Percentiles rank a stretch among this genome's conserved stretches.
Conservation (phyloP, 1,140 invertebrate genomes). For the Drosophila carrolli region DNA sequence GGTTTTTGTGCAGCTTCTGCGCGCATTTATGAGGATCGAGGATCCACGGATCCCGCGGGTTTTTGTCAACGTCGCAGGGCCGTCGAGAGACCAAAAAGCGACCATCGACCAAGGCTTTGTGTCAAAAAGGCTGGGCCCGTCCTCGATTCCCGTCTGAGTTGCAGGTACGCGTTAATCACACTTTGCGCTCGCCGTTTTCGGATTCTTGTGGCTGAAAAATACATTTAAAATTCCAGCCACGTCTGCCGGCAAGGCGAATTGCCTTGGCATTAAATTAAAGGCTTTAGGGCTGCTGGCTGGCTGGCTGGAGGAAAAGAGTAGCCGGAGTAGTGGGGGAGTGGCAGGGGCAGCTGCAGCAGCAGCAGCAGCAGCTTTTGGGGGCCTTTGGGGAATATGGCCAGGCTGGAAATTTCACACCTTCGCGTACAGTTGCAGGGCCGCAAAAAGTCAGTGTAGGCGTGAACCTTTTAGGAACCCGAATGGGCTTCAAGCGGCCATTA, state of each 20-base stretch:
- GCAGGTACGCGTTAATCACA: conserved; percentile 79
- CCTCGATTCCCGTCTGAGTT: conserved; percentile 43
- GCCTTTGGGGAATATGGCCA: conserved; percentile 66
- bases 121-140: conserved; percentile 67
- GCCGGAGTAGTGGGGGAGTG: conserved; percentile 10
- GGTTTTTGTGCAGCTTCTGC: conserved; percentile 79
- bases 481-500: conserved; percentile 29
- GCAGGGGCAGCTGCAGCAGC: not conserved
- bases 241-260: conserved; percentile 65
- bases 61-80: conserved; percentile 66
- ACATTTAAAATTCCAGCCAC: conserved; percentile 75
- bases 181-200: conserved; percentile 67
- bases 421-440: conserved; percentile 49
- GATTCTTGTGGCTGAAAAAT: conserved; percentile 46
- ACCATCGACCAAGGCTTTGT: conserved; percentile 40
- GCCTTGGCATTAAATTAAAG: conserved; percentile 72
- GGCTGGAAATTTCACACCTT: conserved; percentile 72
- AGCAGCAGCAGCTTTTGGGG: conserved; percentile 12
- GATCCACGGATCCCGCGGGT: conserved; percentile 41
- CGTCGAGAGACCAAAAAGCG: conserved; percentile 13
- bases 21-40: conserved; percentile 54
- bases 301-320: conserved; percentile 11
- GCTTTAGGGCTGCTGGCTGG: conserved; percentile 37
- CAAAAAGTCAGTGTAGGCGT: conserved; percentile 45
- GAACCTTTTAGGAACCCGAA: conserved; percentile 48